Evolutionary conservation across 1,140 invertebrate genomes (phyloP).

Genomic region (Monomorium pharaonis): DNA sequence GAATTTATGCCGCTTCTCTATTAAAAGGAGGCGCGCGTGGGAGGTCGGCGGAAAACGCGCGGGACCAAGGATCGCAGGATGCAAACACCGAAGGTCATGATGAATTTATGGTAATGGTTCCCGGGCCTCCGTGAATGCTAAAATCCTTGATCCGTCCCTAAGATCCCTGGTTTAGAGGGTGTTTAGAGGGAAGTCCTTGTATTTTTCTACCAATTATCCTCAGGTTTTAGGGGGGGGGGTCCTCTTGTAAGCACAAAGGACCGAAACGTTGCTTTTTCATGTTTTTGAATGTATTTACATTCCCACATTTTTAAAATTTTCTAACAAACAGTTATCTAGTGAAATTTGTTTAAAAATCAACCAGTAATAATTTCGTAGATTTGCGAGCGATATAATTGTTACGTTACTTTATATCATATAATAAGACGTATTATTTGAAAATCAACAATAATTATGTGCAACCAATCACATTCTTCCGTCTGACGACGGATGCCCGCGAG

Average conservation of each 20-base stretch:
- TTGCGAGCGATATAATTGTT: too few relatives aligned
- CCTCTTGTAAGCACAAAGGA: not conserved
- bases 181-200: not conserved
- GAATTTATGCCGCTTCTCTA: constrained; percentile 44
- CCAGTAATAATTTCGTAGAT: too few relatives aligned
- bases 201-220: constrained; percentile 1
- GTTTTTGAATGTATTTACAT: not conserved
- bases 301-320: too few relatives aligned
- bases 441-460: too few relatives aligned
- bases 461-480: too few relatives aligned
- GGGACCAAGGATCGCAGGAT: not conserved
- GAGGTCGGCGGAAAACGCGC: constrained; percentile 15
- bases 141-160: not conserved
- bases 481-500: too few relatives aligned
- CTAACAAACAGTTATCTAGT: too few relatives aligned
- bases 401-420: too few relatives aligned
- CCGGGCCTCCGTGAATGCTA: not conserved
- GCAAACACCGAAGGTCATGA: not conserved
- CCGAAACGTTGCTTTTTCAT: not conserved
- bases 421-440: too few relatives aligned
- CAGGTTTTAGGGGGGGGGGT: not conserved
- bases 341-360: too few relatives aligned
- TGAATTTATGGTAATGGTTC: constrained; percentile 23
- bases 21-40: constrained; percentile 37
- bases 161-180: too few relatives aligned